Percentiles rank a stretch among this genome's conserved stretches.
Conservation (phyloP, 1,140 invertebrate species). For the Diachasma alloeum region DNA sequence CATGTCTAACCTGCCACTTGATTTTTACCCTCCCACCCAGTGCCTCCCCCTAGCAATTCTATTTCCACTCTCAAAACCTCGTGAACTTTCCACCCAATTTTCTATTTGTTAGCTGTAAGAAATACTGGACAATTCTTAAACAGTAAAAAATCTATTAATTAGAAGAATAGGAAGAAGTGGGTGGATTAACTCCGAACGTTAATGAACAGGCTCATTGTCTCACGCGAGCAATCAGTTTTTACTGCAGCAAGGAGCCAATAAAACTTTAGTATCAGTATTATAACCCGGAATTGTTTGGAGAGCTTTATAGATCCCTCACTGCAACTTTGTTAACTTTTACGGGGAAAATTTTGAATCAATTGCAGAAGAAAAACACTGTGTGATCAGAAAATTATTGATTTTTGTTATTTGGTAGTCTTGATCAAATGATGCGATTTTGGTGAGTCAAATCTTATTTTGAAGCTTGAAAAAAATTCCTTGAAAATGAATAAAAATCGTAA, state of each 20-base stretch:
- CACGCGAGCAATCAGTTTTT: constrained; percentile 2
- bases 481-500: no score
- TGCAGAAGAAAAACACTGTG: neutral
- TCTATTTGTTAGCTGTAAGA: neutral
- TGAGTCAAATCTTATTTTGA: no score
- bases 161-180: neutral
- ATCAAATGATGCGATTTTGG: no score
- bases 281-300: neutral
- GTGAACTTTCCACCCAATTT: neutral
- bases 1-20: neutral
- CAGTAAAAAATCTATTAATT: neutral
- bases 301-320: neutral
- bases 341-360: neutral
- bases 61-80: neutral
- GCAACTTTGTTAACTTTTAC: neutral
- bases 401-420: no score
- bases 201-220: constrained; percentile 2
- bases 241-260: neutral
- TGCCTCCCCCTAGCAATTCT: neutral
- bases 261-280: neutral
- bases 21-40: neutral
- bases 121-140: neutral
- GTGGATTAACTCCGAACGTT: neutral
- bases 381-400: neutral
- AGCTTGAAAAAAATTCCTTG: no score